Base-by-base conservation (phyloP, 1,140 invertebrate genomes). In the Metaphire vulgaris region DNA sequence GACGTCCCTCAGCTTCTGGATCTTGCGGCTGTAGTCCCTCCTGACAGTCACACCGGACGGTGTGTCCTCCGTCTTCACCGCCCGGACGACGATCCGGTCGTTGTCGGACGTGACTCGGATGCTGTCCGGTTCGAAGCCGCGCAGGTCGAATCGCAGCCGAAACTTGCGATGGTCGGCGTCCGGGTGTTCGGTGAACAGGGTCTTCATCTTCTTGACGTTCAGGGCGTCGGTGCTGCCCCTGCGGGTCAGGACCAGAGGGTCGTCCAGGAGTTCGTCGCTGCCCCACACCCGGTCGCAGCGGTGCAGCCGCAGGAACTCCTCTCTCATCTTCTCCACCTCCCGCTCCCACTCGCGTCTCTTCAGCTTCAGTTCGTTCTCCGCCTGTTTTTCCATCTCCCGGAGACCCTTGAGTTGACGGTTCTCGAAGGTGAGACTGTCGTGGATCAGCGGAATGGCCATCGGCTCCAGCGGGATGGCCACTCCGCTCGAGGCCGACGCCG, bases 231-330 rank as follows among this genome's bases (percentile, higher is more conserved):
- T 69, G 74, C 77, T 78, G 14, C 77, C 77, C 12, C 72, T 68
- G 30, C 77, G 32, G 33, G 71, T 78, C 15, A 71, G 16, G 16
- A 78, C 77, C 67, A 78, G 26, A 28, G 77, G 77, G 32, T 78
- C 77, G n/a, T 66, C 56, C 29, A 67, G 30, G 6, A 75, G 74
- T 41, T 78, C 77, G 68, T 78, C 33, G 41, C 72, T 69, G 15
- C 41, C 66, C 68, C 69, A 76, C n/a, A 33, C 33, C n/a, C 33
- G 26, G 56, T 76, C 69, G 21, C 28, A 41, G 30, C 65, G 72
- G 41, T 78, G 71, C 21, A 78, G 69, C n/a, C 64, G 26, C 66
- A 78, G 74, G 68, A 78, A 78, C 72, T 78, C 77, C n/a, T 78
- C 74, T 32, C 68, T 29, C 73, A 78, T 78, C 32, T 67, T 72